Evolutionary conservation across 2,113 vertebrate genomes (phyloP).

Genomic region (Verasper variegatus): DNA sequence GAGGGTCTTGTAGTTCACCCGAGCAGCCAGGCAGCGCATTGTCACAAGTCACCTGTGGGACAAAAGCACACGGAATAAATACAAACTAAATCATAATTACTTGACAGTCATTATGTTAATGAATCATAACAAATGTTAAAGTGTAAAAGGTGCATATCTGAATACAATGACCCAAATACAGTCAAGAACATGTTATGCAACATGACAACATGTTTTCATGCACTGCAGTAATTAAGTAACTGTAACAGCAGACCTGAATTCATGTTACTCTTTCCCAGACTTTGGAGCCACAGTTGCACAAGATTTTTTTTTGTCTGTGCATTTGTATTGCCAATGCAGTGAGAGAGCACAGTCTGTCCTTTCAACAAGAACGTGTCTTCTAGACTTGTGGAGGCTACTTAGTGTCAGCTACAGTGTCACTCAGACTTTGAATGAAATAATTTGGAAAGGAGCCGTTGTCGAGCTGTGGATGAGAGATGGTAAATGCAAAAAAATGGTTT

Average conservation of each 20-base stretch:
- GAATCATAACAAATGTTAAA: background rate
- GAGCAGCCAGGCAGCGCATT: conserved; percentile 98
- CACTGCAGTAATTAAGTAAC: background rate
- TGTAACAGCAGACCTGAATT: background rate
- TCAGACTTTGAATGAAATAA: background rate
- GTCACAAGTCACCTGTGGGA: conserved; percentile 87
- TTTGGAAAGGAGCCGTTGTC: background rate
- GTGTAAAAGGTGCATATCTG: background rate
- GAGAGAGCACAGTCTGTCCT: background rate
- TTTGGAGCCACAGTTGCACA: background rate
- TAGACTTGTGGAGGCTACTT: background rate
- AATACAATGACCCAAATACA: background rate
- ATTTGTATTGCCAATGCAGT: background rate
- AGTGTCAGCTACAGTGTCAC: background rate
- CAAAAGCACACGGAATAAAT: conserved; percentile 12
- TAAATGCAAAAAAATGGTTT: too few species aligned
- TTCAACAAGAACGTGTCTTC: background rate
- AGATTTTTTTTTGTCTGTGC: background rate
- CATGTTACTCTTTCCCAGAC: background rate
- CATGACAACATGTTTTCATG: background rate
- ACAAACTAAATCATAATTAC: background rate
- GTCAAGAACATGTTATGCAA: background rate
- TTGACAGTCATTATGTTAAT: background rate
- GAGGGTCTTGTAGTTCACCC: conserved; percentile 97
- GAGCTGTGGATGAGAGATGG: background rate